These are phyloP conservation scores for Pitta sordida DNA, from an alignment of 2,113 vertebrate species.

Conservation along the genomic window DNA sequence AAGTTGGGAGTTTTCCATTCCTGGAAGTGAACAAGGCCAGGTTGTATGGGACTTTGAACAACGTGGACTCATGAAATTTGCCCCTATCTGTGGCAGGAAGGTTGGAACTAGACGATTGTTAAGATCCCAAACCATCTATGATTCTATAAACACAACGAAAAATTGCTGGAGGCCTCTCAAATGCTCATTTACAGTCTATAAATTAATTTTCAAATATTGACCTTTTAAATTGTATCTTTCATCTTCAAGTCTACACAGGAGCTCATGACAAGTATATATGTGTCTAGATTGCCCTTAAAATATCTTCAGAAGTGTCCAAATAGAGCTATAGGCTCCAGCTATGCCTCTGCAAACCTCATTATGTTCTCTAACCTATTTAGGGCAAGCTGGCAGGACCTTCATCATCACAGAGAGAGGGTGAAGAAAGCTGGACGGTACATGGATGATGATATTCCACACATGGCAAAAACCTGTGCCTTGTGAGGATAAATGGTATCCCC, in stretches of 20 bases:
- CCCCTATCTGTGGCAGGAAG: background rate
- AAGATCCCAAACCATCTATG: background rate
- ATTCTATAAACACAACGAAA: background rate
- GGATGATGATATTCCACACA: background rate
- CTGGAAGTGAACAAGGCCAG: background rate
- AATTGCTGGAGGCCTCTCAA: background rate
- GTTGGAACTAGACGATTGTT: background rate
- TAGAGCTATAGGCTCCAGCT: background rate
- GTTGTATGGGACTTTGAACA: background rate
- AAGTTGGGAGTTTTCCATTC: background rate
- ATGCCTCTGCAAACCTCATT: constrained; percentile 24
- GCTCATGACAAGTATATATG: background rate
- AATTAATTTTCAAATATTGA: background rate
- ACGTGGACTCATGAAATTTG: background rate
- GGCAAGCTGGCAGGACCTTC: background rate
- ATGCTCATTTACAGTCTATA: background rate
- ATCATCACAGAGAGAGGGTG: background rate
- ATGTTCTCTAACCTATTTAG: background rate
- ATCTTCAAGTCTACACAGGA: background rate
- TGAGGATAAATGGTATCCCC: background rate
- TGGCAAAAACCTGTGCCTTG: background rate
- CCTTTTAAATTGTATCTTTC: background rate
- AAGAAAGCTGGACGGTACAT: constrained; percentile 19
- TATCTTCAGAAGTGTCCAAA: background rate
- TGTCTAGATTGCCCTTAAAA: background rate